Conservation (phyloP, 2,113 vertebrate genomes). For the Etheostoma spectabile region DNA sequence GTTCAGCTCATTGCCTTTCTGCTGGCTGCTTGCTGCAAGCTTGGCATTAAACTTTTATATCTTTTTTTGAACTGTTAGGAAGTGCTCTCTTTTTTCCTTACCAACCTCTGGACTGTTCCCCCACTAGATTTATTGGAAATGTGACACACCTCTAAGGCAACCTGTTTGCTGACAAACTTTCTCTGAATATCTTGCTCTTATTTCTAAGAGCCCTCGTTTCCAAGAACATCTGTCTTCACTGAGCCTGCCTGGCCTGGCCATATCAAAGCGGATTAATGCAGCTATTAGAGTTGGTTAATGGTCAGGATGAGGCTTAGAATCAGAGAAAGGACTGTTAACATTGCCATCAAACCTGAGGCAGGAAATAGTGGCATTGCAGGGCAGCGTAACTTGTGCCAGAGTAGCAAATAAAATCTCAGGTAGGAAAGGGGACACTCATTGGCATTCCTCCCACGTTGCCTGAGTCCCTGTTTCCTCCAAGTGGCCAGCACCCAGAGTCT, state of each 20-base stretch:
- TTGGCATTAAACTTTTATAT: conserved; percentile 80
- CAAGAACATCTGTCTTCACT: neutral
- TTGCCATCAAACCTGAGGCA: conserved; percentile 46
- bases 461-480: conserved; percentile 65
- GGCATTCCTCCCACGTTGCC: conserved; percentile 75
- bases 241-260: neutral
- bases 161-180: conserved; percentile 50
- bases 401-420: conserved; percentile 65
- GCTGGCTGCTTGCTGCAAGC: conserved; percentile 68
- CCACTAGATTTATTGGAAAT: conserved; percentile 61
- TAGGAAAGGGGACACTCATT: conserved; percentile 73
- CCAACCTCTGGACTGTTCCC: conserved; percentile 53
- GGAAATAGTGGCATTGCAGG: conserved; percentile 48
- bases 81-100: conserved; percentile 48
- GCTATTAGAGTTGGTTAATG: conserved; percentile 52
- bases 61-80: conserved; percentile 75
- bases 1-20: conserved; percentile 68
- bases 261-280: conserved; percentile 51
- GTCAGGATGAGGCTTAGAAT: conserved; percentile 36
- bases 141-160: conserved; percentile 32
- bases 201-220: conserved; percentile 16
- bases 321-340: conserved; percentile 49
- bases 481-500: conserved; percentile 66
- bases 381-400: conserved; percentile 40
- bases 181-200: conserved; percentile 12